Evolutionary conservation across 2,113 vertebrate species (phyloP).

Genomic region (Trichechus manatus): DNA sequence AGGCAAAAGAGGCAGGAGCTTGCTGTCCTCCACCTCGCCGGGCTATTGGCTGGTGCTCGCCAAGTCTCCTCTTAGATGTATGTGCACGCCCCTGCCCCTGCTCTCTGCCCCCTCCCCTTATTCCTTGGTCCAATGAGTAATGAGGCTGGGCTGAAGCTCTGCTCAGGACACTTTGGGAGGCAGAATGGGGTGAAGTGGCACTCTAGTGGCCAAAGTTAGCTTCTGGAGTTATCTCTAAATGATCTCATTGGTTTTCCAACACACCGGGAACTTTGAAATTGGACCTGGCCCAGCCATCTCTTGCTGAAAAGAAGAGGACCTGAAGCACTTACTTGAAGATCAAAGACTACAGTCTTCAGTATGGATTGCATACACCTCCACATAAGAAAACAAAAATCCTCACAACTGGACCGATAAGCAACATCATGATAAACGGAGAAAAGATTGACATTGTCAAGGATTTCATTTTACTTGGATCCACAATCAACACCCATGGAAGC

Average conservation of each 20-base stretch:
- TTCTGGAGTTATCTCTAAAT: neutral
- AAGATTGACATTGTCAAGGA: too few relatives aligned
- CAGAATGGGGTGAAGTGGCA: neutral
- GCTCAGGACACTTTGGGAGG: neutral
- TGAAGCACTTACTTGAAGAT: too few relatives aligned
- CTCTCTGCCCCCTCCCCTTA: neutral
- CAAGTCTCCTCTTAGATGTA: neutral
- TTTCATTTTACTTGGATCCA: too few relatives aligned
- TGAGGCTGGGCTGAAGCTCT: neutral
- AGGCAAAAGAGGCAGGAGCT: neutral
- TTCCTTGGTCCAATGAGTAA: neutral
- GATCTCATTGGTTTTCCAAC: neutral
- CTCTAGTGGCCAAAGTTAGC: neutral
- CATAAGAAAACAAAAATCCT: too few relatives aligned
- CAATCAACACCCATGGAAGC: too few relatives aligned
- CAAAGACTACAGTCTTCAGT: too few relatives aligned
- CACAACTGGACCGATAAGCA: too few relatives aligned
- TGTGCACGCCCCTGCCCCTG: neutral
- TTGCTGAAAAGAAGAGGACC: neutral
- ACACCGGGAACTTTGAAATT: neutral
- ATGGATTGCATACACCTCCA: too few relatives aligned
- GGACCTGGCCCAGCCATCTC: neutral
- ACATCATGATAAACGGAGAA: too few relatives aligned
- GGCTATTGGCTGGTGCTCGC: too few relatives aligned
- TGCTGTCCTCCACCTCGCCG: fast-evolving